A percentile compares a stretch with the other conserved stretches of the same genome.
These are phyloP conservation scores for Calosoma granatense DNA, from an alignment of 1,140 invertebrate species.

Conservation along the genomic window DNA sequence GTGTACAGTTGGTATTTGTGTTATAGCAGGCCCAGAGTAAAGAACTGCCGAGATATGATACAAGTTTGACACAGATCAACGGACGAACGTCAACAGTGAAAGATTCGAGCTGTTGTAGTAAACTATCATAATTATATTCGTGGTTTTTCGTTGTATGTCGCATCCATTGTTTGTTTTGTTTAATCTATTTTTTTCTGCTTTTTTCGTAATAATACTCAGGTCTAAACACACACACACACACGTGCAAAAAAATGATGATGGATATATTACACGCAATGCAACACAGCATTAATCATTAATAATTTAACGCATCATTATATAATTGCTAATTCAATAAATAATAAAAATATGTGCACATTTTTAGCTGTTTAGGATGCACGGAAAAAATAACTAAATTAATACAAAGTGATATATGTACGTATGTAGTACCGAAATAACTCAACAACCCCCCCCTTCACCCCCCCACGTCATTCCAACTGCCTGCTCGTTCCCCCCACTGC, in stretches of 20 bases:
- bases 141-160: too few species aligned
- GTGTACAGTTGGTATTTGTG: slow-evolving; percentile 11
- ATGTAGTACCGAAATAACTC: too few species aligned
- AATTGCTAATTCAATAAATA: too few species aligned
- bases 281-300: too few species aligned
- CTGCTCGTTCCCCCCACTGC: too few species aligned
- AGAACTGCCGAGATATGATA: slow-evolving; percentile 64
- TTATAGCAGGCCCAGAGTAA: slow-evolving; percentile 64
- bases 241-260: neutral
- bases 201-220: slow-evolving; percentile 17
- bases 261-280: too few species aligned
- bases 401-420: neutral
- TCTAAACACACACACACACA: slow-evolving; percentile 4
- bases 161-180: neutral
- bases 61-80: slow-evolving; percentile 57
- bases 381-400: too few species aligned
- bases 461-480: too few species aligned
- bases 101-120: slow-evolving; percentile 53
- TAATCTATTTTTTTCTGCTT: slow-evolving; percentile 18
- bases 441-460: too few species aligned
- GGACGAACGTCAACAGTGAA: slow-evolving; percentile 57
- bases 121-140: slow-evolving; percentile 22
- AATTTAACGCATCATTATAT: too few species aligned
- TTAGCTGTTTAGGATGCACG: neutral
- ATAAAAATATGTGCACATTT: too few species aligned